These are phyloP conservation scores for Desmophyllum pertusum DNA, from an alignment of 92 coral and sea anemone genomes.

Conservation along the genomic window DNA sequence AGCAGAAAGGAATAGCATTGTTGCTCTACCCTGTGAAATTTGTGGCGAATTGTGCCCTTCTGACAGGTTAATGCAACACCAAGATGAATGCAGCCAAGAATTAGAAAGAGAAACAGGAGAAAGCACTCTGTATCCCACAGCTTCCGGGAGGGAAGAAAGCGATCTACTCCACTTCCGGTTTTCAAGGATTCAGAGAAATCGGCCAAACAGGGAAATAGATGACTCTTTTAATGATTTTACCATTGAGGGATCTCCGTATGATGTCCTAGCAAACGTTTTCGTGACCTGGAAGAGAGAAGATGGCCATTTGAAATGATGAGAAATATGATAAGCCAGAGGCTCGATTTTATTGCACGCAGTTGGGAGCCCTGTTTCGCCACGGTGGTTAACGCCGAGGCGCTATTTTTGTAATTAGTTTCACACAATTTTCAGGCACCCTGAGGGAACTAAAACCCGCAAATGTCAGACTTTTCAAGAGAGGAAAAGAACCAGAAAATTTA, in stretches of 20 bases:
- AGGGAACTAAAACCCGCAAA: too few relatives aligned
- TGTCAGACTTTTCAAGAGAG: too few relatives aligned
- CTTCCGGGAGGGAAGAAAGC: constrained; percentile 16
- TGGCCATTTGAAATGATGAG: constrained; percentile 16
- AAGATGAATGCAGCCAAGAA: constrained; percentile 48
- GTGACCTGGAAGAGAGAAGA: constrained; percentile 17
- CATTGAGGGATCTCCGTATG: not conserved
- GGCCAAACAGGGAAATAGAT: not conserved
- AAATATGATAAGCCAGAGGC: too few relatives aligned
- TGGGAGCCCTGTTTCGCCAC: too few relatives aligned
- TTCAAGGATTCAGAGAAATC: not conserved
- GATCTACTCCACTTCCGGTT: constrained; percentile 24
- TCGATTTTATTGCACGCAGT: too few relatives aligned
- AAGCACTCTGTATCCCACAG: not conserved
- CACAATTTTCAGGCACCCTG: too few relatives aligned
- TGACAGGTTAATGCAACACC: constrained; percentile 80
- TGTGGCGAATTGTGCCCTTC: constrained; percentile 79
- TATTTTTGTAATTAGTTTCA: too few relatives aligned
- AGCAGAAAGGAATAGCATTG: not conserved
- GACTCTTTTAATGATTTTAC: not conserved
- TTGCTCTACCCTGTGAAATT: constrained; percentile 91
- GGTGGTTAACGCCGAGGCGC: too few relatives aligned
- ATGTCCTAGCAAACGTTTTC: not conserved
- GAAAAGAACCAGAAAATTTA: too few relatives aligned
- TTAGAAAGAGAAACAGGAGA: too few relatives aligned